Conservation (phyloP, 2,113 vertebrate genomes). For the Rhipidura dahli region DNA sequence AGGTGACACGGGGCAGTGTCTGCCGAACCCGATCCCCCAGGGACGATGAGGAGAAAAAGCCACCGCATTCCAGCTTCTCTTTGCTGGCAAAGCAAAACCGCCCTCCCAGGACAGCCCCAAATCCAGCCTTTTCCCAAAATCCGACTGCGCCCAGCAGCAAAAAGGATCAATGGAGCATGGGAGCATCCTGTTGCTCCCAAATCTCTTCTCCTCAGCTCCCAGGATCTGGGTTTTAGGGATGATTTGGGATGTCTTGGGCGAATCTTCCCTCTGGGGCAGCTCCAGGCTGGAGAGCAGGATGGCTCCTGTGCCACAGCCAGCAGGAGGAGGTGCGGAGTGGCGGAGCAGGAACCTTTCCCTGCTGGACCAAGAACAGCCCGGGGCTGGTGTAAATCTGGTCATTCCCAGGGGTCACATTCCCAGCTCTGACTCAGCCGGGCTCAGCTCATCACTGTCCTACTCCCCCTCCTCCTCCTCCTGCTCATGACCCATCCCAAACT, state of each 20-base stretch:
- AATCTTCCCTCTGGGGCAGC: rapidly evolving
- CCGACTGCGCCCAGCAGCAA: neutral
- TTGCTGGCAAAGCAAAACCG: neutral
- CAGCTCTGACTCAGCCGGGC: neutral
- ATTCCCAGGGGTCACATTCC: neutral
- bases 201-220: neutral
- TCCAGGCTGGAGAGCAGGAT: neutral
- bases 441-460: neutral
- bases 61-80: rapidly evolving
- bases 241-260: neutral
- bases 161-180: neutral
- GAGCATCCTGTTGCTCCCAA: neutral
- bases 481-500: neutral
- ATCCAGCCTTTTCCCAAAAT: neutral
- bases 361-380: neutral
- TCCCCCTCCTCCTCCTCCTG: neutral
- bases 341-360: neutral
- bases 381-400: neutral
- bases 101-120: neutral
- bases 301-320: neutral
- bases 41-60: neutral
- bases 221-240: neutral
- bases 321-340: neutral
- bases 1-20: neutral
- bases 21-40: neutral